These are phyloP conservation scores for Aproaerema taeniolella DNA, from an alignment of 2,888 invertebrate species.

Conservation along the genomic window DNA sequence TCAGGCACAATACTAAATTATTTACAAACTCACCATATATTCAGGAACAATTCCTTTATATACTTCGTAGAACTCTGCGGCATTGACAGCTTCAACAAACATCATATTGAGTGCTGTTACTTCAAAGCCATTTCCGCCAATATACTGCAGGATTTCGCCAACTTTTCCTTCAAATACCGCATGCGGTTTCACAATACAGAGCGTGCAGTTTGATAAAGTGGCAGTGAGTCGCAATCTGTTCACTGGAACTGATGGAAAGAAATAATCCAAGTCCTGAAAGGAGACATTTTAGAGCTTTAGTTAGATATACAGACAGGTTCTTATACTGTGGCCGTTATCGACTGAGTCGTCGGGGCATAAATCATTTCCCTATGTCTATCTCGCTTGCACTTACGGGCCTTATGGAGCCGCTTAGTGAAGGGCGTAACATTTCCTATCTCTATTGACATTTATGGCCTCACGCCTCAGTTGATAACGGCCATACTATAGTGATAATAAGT, in stretches of 20 bases:
- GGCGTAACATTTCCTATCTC: too few relatives aligned
- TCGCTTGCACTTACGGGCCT: too few relatives aligned
- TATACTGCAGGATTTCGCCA: conserved; percentile 82
- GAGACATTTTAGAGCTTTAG: neutral
- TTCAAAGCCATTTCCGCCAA: conserved; percentile 85
- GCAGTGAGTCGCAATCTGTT: conserved; percentile 75
- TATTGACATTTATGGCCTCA: too few relatives aligned
- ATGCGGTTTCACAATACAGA: conserved; percentile 94
- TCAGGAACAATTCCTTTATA: conserved; percentile 93
- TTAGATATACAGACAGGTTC: neutral
- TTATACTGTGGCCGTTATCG: too few relatives aligned
- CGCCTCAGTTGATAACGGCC: too few relatives aligned
- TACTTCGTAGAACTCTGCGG: conserved; percentile 94
- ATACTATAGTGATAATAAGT: too few relatives aligned
- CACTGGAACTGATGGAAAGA: too few relatives aligned
- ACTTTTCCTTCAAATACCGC: conserved; percentile 85
- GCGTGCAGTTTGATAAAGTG: conserved; percentile 81
- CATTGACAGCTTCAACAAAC: conserved; percentile 86
- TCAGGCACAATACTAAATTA: too few relatives aligned
- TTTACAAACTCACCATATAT: conserved; percentile 76
- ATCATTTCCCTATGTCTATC: too few relatives aligned
- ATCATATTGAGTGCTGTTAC: conserved; percentile 90
- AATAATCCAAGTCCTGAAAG: conserved; percentile 78
- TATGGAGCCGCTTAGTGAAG: too few relatives aligned
- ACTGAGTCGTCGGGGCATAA: too few relatives aligned